These are phyloP conservation scores for Xanthostigma xanthostigma DNA, from an alignment of 2,888 invertebrate genomes.

Conservation along the genomic window DNA sequence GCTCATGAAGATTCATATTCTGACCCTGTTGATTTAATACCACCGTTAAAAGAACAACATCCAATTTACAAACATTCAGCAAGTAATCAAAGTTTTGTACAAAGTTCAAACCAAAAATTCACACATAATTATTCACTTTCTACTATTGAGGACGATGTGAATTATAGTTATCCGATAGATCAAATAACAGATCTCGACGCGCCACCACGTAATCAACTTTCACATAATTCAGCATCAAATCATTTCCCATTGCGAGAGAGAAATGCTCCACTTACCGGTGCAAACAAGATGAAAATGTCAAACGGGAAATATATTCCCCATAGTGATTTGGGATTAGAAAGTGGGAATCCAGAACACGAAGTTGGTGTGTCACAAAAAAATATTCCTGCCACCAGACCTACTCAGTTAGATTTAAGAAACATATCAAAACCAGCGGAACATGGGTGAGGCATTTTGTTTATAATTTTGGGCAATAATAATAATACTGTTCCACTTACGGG, in stretches of 20 bases:
- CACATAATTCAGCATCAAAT: too few species aligned
- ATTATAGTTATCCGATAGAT: constrained; percentile 29
- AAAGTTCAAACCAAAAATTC: constrained; percentile 2
- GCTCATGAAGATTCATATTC: constrained; percentile 33
- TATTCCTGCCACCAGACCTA: constrained; percentile 19
- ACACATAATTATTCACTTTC: constrained; percentile 25
- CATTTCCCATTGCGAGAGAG: too few species aligned
- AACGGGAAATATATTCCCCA: too few species aligned
- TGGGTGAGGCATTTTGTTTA: constrained; percentile 16
- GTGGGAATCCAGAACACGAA: too few species aligned
- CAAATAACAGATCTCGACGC: constrained; percentile 1
- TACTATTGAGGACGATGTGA: constrained; percentile 23
- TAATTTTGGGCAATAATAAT: not conserved
- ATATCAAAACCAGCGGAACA: constrained; percentile 7
- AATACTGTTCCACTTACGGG: too few species aligned
- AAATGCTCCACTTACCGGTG: too few species aligned
- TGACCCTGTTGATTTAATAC: constrained; percentile 36
- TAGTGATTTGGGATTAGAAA: too few species aligned
- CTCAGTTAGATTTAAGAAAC: constrained; percentile 23
- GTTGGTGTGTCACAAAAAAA: too few species aligned
- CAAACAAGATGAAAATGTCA: too few species aligned
- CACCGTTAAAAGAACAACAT: constrained; percentile 20
- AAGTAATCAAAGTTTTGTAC: not conserved
- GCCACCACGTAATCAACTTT: too few species aligned
- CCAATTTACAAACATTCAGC: too few species aligned